Base-by-base conservation (phyloP, 2,888 invertebrate species). In the Sipha maydis region DNA sequence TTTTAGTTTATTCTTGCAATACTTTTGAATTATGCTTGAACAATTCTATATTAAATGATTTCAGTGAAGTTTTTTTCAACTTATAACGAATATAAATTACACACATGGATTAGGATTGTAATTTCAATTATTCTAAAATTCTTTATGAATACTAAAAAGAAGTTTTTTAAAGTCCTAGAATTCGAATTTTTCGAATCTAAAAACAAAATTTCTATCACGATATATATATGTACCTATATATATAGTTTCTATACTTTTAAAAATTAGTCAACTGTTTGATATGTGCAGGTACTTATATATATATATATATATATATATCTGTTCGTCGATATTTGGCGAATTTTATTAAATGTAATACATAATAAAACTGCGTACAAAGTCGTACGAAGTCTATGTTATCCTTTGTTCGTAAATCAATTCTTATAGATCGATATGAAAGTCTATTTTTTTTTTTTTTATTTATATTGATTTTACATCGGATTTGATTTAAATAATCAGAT, bases 51-150 rank as follows among this genome's bases (percentile, higher is more conserved):
- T 54, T 3, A n/a, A 78, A 71, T 9, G 34, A 25, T 71, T 78
- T 85, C 8, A 28, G n/a, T 38, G 41, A 21, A 0, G 5, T 71
- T 48, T 31, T 69, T 82, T 71, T 9, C 41, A 25, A 31, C 61
- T 38, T 31, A 34, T 41, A 41, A 73, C 2, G 31, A 38, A 80
- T 56, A 79, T 71, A 79, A 71, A 71, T 86, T 56, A 11, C n/a
- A 79, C 56, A 54, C 85, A 71, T 85, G 56, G n/a, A 78, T 34
- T 21, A 71, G n/a, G 34, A 85, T 78, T 54, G 19, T 78, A 71
- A 78, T 78, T 69, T 19, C 14, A 4, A 71, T 54, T 41, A 77
- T 21, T 11, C 8, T 21, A 54, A 54, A 67, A 41, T 19, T 31
- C 31, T 41, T 41, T 5, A 41, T 67, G 67, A 48, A 85, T 77